Evolutionary conservation across 64 coral and sea anemone species (phyloP), one percentile per base, ranked within the genome.

Genomic region (Actinia equina): DNA sequence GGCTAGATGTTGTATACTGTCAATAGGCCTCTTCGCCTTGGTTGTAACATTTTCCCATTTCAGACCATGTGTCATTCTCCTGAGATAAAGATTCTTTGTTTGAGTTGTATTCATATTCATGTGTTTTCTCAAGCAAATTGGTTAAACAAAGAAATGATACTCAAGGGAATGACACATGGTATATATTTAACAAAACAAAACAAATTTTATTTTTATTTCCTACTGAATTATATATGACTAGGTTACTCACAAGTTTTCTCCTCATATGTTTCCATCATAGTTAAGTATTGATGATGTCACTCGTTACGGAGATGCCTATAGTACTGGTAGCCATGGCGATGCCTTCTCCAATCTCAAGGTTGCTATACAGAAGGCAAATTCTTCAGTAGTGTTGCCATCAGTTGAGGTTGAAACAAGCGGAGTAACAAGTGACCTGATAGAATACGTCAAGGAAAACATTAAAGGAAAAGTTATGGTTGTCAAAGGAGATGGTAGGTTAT

Each of bases 281-380:
- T 69, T 96, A 43, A 96, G 94, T 90, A 60, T 96, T 69, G 94
- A 96, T 82, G 94, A 96, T 76, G 43, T 96, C 46, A 93, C 78
- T 82, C 91, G 54, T 46, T 88, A 93, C 87, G 91, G 94, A 84
- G 94, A 96, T 90, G 88, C 88, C 22, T 93, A 95, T 17, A 74
- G 69, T 74, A 74, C 69, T 74, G 69, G 69, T 37, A 74, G 69
- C 26, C 69, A 74, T 30, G 69, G 69, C 3, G 25, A 74, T 74
- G 69, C 69, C 69, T 74, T 74, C 26, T 37, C 69, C 27, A 74
- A 74, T 16, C 69, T 74, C 26, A 74, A 74, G 69, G 7, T 37
- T 74, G 69, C 69, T 8, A 74, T 74, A 74, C 69, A 74, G 56
- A 71, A 74, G 12, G 69, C 69, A 10, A 74, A 74, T 74, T 74